Conservation (phyloP, 2,113 vertebrate genomes). For the Xiphias gladius region DNA sequence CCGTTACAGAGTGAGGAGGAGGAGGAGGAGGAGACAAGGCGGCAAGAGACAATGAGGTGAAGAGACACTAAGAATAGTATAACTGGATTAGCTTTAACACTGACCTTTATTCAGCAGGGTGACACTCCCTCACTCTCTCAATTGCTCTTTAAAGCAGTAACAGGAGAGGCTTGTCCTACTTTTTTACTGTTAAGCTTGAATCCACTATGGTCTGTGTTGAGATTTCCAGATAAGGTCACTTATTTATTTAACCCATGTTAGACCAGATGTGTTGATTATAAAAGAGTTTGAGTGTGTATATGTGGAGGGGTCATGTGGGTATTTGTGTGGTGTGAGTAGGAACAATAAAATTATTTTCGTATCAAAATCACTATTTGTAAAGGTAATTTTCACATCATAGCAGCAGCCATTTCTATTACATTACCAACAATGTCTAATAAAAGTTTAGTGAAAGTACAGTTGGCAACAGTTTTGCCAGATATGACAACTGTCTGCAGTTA, state of each 20-base stretch:
- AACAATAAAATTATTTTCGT: neutral
- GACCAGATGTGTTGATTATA: neutral
- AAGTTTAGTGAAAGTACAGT: neutral
- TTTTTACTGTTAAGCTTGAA: slow-evolving; percentile 33
- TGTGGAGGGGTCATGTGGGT: too few relatives aligned
- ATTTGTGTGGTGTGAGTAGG: neutral
- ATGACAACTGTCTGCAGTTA: neutral
- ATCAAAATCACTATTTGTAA: neutral
- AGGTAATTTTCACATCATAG: neutral
- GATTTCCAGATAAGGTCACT: slow-evolving; percentile 6
- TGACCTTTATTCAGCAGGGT: slow-evolving; percentile 64
- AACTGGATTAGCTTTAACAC: slow-evolving; percentile 72
- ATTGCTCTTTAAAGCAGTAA: slow-evolving; percentile 42
- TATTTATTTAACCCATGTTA: slow-evolving; percentile 21
- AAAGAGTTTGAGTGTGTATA: neutral
- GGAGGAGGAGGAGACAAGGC: slow-evolving; percentile 10
- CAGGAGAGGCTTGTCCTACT: slow-evolving; percentile 51
- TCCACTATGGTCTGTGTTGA: neutral
- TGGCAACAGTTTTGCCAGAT: neutral
- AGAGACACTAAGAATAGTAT: slow-evolving; percentile 75
- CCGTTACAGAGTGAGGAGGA: slow-evolving; percentile 34
- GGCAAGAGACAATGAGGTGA: slow-evolving; percentile 56
- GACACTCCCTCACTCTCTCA: slow-evolving; percentile 43
- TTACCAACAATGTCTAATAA: neutral
- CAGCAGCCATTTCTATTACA: neutral